Evolutionary conservation across 2,888 invertebrate species (phyloP).

Genomic region (Smittia aterrima): DNA sequence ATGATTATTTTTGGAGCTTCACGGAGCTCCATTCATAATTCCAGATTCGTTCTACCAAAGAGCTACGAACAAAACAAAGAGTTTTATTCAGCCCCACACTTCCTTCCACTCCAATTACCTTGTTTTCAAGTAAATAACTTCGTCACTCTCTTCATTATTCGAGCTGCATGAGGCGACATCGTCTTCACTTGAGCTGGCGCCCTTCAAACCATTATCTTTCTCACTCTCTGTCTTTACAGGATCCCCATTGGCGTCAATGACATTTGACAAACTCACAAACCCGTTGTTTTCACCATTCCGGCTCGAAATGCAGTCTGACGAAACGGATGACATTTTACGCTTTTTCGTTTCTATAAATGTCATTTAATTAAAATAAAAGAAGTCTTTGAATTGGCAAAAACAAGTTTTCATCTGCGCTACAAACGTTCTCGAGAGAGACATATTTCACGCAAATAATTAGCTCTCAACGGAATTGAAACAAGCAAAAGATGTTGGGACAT

Average conservation of each 20-base stretch:
- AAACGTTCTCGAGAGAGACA: too few relatives aligned
- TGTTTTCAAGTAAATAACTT: not conserved
- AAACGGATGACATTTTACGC: not conserved
- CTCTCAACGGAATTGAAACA: too few relatives aligned
- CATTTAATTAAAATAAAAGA: too few relatives aligned
- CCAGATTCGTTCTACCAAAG: too few relatives aligned
- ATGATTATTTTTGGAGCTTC: too few relatives aligned
- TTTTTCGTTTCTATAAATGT: too few relatives aligned
- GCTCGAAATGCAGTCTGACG: not conserved
- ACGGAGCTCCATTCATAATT: too few relatives aligned
- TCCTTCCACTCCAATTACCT: not conserved
- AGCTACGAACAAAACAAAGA: too few relatives aligned
- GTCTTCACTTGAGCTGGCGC: not conserved
- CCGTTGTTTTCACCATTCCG: not conserved
- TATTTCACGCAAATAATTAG: too few relatives aligned
- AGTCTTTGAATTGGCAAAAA: not conserved
- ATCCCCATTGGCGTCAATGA: conserved; percentile 8
- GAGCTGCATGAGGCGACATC: not conserved
- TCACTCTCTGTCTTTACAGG: not conserved
- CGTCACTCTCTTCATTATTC: not conserved
- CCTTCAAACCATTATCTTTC: not conserved
- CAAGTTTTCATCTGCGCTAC: not conserved
- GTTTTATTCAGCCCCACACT: too few relatives aligned
- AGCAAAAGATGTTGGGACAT: too few relatives aligned
- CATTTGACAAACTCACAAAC: not conserved